Conservation (phyloP, 2,888 invertebrate species). For the Erannis defoliaria region DNA sequence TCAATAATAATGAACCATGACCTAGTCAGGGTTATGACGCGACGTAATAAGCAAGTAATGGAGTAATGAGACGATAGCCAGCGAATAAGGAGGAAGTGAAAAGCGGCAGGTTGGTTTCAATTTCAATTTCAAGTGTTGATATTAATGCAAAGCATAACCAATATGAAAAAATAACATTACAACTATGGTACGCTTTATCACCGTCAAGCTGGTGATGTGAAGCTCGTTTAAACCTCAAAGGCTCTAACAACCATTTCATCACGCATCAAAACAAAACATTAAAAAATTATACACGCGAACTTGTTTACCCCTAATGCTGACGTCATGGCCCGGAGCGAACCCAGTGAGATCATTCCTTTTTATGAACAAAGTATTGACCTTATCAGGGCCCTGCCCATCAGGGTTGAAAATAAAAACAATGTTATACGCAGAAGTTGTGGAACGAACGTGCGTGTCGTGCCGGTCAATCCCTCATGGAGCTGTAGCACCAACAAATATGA, state of each 20-base stretch:
- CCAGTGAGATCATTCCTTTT: constrained; percentile 65
- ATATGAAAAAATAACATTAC: not conserved
- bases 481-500: constrained; percentile 34
- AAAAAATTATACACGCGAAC: constrained; percentile 58
- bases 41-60: constrained; percentile 13
- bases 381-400: constrained; percentile 53
- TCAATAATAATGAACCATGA: constrained; percentile 37
- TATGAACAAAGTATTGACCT: constrained; percentile 56
- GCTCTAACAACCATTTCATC: constrained; percentile 28
- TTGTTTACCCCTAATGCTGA: constrained; percentile 61
- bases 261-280: constrained; percentile 55
- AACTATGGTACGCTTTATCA: not conserved
- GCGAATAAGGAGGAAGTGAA: constrained; percentile 11
- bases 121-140: too few relatives aligned
- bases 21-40: constrained; percentile 28
- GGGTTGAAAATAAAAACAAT: constrained; percentile 50
- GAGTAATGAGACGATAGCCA: constrained; percentile 13
- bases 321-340: constrained; percentile 59
- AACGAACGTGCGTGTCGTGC: constrained; percentile 27
- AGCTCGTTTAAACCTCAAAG: constrained; percentile 12
- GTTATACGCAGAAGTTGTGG: constrained; percentile 31
- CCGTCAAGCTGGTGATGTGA: not conserved
- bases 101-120: not conserved
- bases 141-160: too few relatives aligned
- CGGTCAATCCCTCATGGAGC: constrained; percentile 33